Evolutionary conservation across 2,888 invertebrate species (phyloP).

Genomic region (Drosophila atroscutellata): DNA sequence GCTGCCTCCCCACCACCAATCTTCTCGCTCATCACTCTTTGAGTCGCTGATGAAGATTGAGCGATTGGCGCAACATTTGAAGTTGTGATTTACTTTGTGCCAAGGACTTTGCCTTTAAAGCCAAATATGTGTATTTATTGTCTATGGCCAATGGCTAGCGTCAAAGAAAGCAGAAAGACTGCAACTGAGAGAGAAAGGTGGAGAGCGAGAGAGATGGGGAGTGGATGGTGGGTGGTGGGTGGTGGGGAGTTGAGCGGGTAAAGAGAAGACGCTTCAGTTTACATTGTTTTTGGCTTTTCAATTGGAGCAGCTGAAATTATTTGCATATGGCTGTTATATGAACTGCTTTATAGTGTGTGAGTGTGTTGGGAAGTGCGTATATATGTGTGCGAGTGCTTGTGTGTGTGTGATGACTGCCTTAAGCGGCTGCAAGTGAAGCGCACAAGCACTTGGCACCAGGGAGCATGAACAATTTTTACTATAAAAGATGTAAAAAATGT

Average conservation of each 20-base stretch:
- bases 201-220: not conserved
- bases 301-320: conserved; percentile 69
- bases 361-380: conserved; percentile 9
- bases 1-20: not conserved
- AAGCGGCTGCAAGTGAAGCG: conserved; percentile 69
- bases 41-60: conserved; percentile 72
- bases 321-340: conserved; percentile 65
- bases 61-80: conserved; percentile 41
- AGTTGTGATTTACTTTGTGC: conserved; percentile 61
- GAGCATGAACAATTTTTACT: conserved; percentile 54
- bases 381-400: conserved; percentile 6
- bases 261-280: conserved; percentile 12
- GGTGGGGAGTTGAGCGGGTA: not conserved
- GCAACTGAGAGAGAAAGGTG: not conserved
- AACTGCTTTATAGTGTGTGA: not conserved
- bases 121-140: conserved; percentile 59
- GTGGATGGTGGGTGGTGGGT: not conserved
- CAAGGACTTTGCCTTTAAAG: conserved; percentile 65
- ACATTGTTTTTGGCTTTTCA: conserved; percentile 59
- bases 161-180: not conserved
- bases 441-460: conserved; percentile 71
- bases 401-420: conserved; percentile 49
- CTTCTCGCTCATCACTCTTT: not conserved
- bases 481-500: conserved; percentile 59
- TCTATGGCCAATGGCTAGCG: conserved; percentile 48